These are phyloP conservation scores for Caerostris extrusa DNA, from an alignment of 1,140 invertebrate species.

Conservation along the genomic window DNA sequence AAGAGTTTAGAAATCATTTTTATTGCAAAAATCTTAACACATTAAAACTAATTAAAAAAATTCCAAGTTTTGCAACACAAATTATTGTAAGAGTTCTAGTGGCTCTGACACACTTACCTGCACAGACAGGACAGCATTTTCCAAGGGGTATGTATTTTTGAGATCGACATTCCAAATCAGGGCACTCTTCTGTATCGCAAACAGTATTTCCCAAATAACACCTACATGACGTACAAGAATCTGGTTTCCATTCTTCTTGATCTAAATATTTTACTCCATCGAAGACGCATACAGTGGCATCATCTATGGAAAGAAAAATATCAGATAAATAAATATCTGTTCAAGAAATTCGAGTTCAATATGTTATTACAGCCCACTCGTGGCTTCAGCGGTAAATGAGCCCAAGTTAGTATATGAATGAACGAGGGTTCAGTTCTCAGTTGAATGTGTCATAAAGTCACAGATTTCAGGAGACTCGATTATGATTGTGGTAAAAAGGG, in stretches of 20 bases:
- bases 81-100: too few relatives aligned
- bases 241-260: slow-evolving; percentile 85
- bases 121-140: slow-evolving; percentile 84
- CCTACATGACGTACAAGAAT: slow-evolving; percentile 86
- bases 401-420: too few relatives aligned
- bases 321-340: neutral
- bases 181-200: slow-evolving; percentile 81
- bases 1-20: too few relatives aligned
- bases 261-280: slow-evolving; percentile 84
- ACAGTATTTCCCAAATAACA: slow-evolving; percentile 84
- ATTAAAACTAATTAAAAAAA: too few relatives aligned
- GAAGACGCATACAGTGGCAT: slow-evolving; percentile 71
- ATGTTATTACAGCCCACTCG: too few relatives aligned
- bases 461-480: too few relatives aligned
- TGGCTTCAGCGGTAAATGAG: too few relatives aligned
- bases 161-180: slow-evolving; percentile 80
- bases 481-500: too few relatives aligned
- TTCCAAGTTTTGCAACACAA: too few relatives aligned
- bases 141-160: slow-evolving; percentile 83
- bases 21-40: too few relatives aligned
- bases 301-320: slow-evolving; percentile 42
- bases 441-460: too few relatives aligned
- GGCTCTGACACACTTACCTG: slow-evolving; percentile 38
- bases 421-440: too few relatives aligned
- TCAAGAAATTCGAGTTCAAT: neutral